Conservation (phyloP, 2,888 invertebrate species). For the Mimachlamys varia region DNA sequence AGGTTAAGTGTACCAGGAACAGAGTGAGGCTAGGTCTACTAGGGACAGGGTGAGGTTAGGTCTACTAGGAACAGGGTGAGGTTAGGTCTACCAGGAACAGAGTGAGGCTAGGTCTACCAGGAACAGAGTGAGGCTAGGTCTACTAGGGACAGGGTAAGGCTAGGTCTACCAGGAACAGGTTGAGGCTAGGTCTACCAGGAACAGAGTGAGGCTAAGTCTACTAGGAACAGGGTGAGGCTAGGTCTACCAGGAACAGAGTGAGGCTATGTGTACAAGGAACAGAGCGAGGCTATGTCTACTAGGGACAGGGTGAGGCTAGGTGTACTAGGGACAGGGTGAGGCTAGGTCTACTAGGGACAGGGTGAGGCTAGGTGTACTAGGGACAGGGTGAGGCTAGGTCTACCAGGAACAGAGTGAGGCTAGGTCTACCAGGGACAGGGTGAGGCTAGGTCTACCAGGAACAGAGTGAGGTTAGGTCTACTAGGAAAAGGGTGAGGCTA, state of each 20-base stretch:
- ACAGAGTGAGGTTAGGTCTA: too few species aligned
- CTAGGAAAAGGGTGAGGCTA: too few species aligned
- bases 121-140: neutral
- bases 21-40: slow-evolving; percentile 53
- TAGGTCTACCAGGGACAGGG: too few species aligned
- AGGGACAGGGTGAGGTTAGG: neutral
- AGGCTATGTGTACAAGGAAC: too few species aligned
- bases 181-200: too few species aligned
- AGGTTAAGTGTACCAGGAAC: neutral
- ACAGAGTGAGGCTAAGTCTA: too few species aligned
- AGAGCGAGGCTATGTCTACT: too few species aligned
- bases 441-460: too few species aligned
- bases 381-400: neutral
- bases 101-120: neutral
- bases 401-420: too few species aligned
- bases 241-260: too few species aligned
- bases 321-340: neutral
- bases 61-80: neutral
- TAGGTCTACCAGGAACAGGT: neutral
- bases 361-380: neutral
- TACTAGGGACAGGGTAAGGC: neutral
- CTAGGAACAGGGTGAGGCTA: too few species aligned
- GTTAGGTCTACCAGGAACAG: neutral
- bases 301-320: neutral
- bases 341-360: neutral